phyloP scores from a whole-genome alignment of 2,888 invertebrate species.

The Eurytoma californica region DNA sequence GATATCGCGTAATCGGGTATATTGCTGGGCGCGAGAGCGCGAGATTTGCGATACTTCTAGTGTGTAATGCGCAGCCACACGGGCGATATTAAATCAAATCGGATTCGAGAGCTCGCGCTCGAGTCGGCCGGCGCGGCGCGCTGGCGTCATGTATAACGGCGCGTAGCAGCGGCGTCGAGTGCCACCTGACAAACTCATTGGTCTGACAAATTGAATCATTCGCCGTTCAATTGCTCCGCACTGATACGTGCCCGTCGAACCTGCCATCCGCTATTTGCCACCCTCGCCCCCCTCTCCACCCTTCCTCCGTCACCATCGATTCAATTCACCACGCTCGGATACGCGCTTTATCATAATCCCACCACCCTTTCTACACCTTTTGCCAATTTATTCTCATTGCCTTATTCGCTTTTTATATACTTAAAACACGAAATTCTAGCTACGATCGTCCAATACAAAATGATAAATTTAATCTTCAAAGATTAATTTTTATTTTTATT shows the following conservation, averaged over 20 bases:
- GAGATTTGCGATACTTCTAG: slow-evolving; percentile 72
- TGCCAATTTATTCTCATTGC: background rate
- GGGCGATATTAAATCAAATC: slow-evolving; percentile 74
- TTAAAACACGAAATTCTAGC: too few species aligned
- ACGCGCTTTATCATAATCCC: slow-evolving; percentile 35
- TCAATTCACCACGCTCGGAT: slow-evolving; percentile 40
- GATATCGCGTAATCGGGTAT: slow-evolving; percentile 45
- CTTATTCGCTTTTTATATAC: background rate
- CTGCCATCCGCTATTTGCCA: slow-evolving; percentile 59
- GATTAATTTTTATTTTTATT: too few species aligned
- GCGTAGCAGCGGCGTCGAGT: slow-evolving; percentile 67
- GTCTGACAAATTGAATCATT: slow-evolving; percentile 75
- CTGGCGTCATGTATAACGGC: slow-evolving; percentile 50
- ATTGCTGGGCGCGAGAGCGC: slow-evolving; percentile 59
- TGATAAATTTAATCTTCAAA: too few species aligned
- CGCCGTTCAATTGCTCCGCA: slow-evolving; percentile 73
- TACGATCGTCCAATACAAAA: too few species aligned
- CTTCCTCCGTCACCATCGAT: slow-evolving; percentile 35
- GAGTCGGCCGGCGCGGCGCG: slow-evolving; percentile 57
- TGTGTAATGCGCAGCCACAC: slow-evolving; percentile 71
- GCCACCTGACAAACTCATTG: slow-evolving; percentile 75
- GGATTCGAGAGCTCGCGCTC: slow-evolving; percentile 71
- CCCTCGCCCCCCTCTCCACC: slow-evolving; percentile 28
- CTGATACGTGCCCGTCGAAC: slow-evolving; percentile 57
- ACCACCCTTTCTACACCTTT: slow-evolving; percentile 1